Percentiles rank a stretch among this genome's conserved stretches.
Evolutionary conservation across 2,113 vertebrate genomes (phyloP).

Genomic region (Pongo abelii): DNA sequence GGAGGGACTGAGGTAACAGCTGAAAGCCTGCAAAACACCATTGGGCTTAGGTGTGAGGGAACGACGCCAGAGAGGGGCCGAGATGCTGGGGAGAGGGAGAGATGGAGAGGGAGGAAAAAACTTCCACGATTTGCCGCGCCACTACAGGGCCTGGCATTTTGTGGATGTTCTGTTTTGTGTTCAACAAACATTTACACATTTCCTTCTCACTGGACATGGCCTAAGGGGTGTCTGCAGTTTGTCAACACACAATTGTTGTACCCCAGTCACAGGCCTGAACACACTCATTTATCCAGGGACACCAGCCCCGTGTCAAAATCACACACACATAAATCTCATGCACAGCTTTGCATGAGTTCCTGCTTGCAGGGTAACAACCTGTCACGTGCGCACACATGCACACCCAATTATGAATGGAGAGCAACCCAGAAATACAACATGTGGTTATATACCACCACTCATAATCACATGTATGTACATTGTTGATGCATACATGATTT

Average conservation of each 20-base stretch:
- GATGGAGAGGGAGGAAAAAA: slow-evolving; percentile 42
- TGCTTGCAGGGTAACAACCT: neutral
- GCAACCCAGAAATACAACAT: neutral
- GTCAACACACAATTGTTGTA: neutral
- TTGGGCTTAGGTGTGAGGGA: slow-evolving; percentile 86
- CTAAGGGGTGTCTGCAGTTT: slow-evolving; percentile 36
- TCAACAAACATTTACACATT: slow-evolving; percentile 52
- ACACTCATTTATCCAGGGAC: neutral
- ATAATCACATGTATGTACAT: neutral
- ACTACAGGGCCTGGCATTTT: slow-evolving; percentile 57
- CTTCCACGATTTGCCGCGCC: slow-evolving; percentile 44
- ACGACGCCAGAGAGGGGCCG: slow-evolving; percentile 75
- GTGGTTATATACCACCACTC: neutral
- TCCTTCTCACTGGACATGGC: slow-evolving; percentile 35
- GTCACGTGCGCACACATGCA: neutral
- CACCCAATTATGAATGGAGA: neutral
- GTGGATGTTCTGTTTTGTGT: slow-evolving; percentile 49
- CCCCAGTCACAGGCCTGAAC: neutral
- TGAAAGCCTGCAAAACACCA: slow-evolving; percentile 85
- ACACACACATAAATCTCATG: neutral
- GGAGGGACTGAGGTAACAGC: slow-evolving; percentile 84
- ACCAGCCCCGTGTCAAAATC: neutral
- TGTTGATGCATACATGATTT: neutral
- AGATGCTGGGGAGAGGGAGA: slow-evolving; percentile 74
- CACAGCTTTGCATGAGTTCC: neutral